Evolutionary conservation across 2,113 vertebrate genomes (phyloP), one percentile per base, ranked within the genome.

Genomic region (Xyrauchen texanus): DNA sequence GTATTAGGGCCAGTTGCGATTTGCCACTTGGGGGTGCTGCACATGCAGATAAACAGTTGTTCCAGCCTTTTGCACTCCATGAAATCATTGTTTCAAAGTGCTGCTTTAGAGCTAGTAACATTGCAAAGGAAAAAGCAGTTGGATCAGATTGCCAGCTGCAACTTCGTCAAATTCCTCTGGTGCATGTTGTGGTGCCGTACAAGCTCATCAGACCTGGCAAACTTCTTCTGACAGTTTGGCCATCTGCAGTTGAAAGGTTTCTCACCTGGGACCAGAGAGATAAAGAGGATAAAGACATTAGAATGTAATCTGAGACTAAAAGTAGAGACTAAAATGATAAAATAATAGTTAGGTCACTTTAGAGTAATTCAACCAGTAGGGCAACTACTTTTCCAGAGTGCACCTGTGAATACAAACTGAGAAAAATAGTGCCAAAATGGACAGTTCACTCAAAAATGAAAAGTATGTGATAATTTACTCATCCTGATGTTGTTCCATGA

Each of bases 151-250:
- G 97, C 92, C 91, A 99, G 87, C 91, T 99, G 98, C 8, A 99
- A 96, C 76, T 99, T 99, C 90, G 93, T 97, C 94, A 99, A 95
- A 91, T 99, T 99, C 91, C 98, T 96, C 95, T 99, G 97, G 89
- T 99, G 98, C 98, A 99, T 99, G 93, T 98, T 99, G 93, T 99
- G 98, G 81, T 99, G 98, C 76, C 97, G 95, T 86, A 99, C 98
- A 88, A 99, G 85, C 89, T 99, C 98, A 46, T 99, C 98, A 34
- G 97, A 99, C 60, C 98, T 94, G 84, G 98, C 98, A 87, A 99
- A 99, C 91, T 98, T 99, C 92, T 99, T 99, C 95, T 99, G 97
- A 88, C 98, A 99, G 88, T 97, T 99, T 21, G 96, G 98, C 97
- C 97, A 99, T 86, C 97, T 93, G 86, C 98, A 99, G 88, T 95